Base-by-base conservation (phyloP, 2,797 vertebrate species). In the Darevskia mixta region DNA sequence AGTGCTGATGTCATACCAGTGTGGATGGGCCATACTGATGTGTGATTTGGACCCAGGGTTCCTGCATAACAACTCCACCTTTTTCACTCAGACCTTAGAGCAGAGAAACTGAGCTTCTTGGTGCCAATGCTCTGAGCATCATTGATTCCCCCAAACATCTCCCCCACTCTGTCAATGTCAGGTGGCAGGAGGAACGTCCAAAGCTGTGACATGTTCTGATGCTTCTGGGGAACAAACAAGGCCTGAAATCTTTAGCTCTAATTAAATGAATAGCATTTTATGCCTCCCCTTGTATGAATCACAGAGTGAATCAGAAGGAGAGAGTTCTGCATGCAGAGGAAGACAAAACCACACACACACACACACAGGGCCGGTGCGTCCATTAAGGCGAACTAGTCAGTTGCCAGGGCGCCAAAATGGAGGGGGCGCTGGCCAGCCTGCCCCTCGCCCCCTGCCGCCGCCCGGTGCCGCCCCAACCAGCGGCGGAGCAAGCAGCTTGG, bases 171-270 rank as follows among this genome's bases (percentile, higher is more conserved):
- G 61, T 73, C 86, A 87, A 64, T 49, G 2, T 73, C 86, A 73
- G 25, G 49, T 45, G 9, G 35, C 20, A 27, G 77, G 69, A 87
- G 69, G 55, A 64, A 87, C 2, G 20, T 81, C 86, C 79, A 81
- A 18, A 72, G 78, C 79, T 73, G 78, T 75, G 79, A 81, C 45
- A 81, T 75, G 78, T 87, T 78, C 79, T 87, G 43, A 75, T 72
- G 79, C 69, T 43, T 49, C 86, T 8, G 6, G 49, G 55, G 86
- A 81, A 87, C 10, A 81, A 87, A 87, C 69, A 49, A 87, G 79
- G 86, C 67, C 86, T 87, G 86, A 87, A 81, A 87, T 87, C 86
- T 87, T 87, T 25, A 73, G 86, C 67, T 41, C 86, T 87, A 81
- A 87, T 81, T 87, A 87, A 87, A 87, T 87, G 64, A 87, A 81